Evolutionary conservation across 2,113 vertebrate species (phyloP).

Genomic region (Rallus limicola): DNA sequence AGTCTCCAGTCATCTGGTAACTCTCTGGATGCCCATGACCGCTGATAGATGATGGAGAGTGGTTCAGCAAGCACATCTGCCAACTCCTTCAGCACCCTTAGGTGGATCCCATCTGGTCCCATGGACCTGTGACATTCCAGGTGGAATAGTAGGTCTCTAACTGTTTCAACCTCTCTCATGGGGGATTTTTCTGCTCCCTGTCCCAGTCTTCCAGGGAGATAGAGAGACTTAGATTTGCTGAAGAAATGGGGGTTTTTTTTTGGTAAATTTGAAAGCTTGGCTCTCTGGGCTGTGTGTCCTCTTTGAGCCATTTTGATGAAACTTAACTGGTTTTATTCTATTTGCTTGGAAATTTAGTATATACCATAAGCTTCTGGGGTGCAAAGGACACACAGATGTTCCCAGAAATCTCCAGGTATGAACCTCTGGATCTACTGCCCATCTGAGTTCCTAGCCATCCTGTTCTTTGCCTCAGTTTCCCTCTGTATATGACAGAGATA

Average conservation of each 20-base stretch:
- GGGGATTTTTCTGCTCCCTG: too few species aligned
- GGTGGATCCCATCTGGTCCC: too few species aligned
- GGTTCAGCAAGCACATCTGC: too few species aligned
- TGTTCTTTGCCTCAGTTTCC: background rate
- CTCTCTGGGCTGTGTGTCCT: background rate
- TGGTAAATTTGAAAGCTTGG: background rate
- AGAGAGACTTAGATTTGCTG: background rate
- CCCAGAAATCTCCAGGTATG: background rate
- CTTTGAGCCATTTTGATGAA: background rate
- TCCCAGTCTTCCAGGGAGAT: background rate
- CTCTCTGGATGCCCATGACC: too few species aligned
- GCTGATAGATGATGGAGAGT: too few species aligned
- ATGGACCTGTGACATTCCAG: too few species aligned
- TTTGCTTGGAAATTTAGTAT: background rate
- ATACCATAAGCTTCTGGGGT: background rate
- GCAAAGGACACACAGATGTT: background rate
- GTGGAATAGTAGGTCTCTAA: too few species aligned
- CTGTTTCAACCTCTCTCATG: too few species aligned
- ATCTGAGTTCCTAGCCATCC: background rate
- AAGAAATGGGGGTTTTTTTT: background rate
- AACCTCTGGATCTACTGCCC: background rate
- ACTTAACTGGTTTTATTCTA: background rate
- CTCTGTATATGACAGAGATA: background rate
- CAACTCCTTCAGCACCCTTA: too few species aligned
- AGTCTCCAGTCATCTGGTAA: too few species aligned